A percentile compares a stretch with the other conserved stretches of the same genome.
These are phyloP conservation scores for Drosophila tanythrix DNA, from an alignment of 2,888 invertebrate species.

Conservation along the genomic window DNA sequence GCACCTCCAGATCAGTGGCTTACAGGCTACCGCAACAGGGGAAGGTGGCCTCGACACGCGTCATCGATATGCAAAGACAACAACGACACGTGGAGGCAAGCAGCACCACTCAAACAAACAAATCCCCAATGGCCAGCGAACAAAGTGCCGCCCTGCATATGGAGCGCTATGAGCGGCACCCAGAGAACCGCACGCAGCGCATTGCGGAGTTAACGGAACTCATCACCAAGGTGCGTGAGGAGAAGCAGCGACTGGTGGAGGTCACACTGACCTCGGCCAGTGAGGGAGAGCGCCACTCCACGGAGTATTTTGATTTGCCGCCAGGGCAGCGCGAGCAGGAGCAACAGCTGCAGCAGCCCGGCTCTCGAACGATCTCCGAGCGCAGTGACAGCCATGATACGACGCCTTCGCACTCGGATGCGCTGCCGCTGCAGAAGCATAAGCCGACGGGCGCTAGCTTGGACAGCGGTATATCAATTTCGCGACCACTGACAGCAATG, in stretches of 20 bases:
- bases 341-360: constrained; percentile 9
- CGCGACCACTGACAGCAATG: constrained; percentile 83
- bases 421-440: constrained; percentile 74
- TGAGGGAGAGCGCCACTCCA: constrained; percentile 82
- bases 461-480: constrained; percentile 84
- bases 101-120: not conserved
- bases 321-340: constrained; percentile 32
- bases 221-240: constrained; percentile 87
- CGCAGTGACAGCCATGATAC: constrained; percentile 52
- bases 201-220: constrained; percentile 86
- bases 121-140: constrained; percentile 2
- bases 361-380: constrained; percentile 55
- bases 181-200: constrained; percentile 86
- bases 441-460: constrained; percentile 81
- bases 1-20: not conserved
- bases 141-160: constrained; percentile 44
- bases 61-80: not conserved
- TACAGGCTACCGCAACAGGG: not conserved
- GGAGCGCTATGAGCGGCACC: constrained; percentile 86
- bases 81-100: not conserved
- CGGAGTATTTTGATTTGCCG: constrained; percentile 84
- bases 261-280: constrained; percentile 83
- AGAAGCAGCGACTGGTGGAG: constrained; percentile 86
- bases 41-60: not conserved
- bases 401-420: constrained; percentile 52